Evolutionary conservation across 2,797 vertebrate genomes (phyloP).

Genomic region (Phrynocephalus guinanensis): DNA sequence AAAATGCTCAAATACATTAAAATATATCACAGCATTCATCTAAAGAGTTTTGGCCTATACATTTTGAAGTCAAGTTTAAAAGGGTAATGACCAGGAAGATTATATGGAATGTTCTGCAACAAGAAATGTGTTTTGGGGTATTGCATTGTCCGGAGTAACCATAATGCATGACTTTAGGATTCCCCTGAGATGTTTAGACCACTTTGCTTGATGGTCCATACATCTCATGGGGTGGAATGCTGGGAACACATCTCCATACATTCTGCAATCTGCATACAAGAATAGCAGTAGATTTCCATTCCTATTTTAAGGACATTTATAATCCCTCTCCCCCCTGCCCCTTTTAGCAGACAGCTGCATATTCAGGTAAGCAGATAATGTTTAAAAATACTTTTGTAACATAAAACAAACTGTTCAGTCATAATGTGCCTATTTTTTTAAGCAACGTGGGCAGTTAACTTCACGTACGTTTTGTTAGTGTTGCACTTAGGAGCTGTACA

Average conservation of each 20-base stretch:
- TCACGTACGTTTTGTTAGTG: too few species aligned
- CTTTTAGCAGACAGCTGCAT: too few species aligned
- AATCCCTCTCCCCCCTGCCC: too few species aligned
- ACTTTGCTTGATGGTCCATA: conserved; percentile 26
- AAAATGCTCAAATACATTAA: conserved; percentile 56
- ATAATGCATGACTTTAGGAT: conserved; percentile 28
- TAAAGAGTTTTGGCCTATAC: background rate
- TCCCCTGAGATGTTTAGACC: conserved; percentile 21
- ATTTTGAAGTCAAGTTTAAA: conserved; percentile 57
- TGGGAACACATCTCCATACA: background rate
- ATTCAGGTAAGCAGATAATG: too few species aligned
- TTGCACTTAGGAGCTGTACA: too few species aligned
- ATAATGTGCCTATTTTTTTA: too few species aligned
- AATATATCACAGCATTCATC: conserved; percentile 26
- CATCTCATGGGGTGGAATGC: conserved; percentile 16
- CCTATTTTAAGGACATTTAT: too few species aligned
- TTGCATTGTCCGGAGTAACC: conserved; percentile 20
- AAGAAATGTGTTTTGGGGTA: conserved; percentile 22
- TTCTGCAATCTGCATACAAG: background rate
- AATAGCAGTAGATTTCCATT: background rate
- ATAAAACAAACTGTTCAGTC: too few species aligned
- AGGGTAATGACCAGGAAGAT: conserved; percentile 37
- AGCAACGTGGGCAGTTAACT: too few species aligned
- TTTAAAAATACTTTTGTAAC: too few species aligned
- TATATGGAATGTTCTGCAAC: conserved; percentile 23